Conservation (phyloP, 2,797 vertebrate genomes). For the Galago senegalensis region DNA sequence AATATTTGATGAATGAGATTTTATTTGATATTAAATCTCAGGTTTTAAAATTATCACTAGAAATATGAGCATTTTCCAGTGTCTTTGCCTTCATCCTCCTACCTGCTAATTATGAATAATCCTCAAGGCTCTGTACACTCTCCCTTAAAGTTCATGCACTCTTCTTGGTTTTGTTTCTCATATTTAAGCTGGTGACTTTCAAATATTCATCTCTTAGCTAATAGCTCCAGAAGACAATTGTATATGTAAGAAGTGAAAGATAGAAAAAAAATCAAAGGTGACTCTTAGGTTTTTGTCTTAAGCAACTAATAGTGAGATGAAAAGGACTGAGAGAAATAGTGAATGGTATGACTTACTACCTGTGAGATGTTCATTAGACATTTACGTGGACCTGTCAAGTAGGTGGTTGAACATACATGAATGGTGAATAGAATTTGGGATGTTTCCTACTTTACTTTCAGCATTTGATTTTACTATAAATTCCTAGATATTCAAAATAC, state of each 20-base stretch:
- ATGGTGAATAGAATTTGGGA: neutral
- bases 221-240: neutral
- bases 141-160: neutral
- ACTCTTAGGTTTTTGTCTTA: neutral
- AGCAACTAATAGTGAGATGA: neutral
- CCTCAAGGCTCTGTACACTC: neutral
- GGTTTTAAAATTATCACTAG: constrained; percentile 5
- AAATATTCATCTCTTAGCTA: neutral
- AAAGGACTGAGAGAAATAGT: neutral
- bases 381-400: neutral
- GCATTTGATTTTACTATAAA: constrained; percentile 35
- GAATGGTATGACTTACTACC: neutral
- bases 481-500: neutral
- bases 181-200: constrained; percentile 37
- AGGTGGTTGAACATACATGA: neutral
- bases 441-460: neutral
- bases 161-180: neutral
- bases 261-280: neutral
- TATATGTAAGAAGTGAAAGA: neutral
- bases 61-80: neutral
- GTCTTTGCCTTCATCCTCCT: neutral
- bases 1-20: neutral
- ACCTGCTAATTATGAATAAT: constrained; percentile 9
- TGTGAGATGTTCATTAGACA: neutral
- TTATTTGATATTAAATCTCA: constrained; percentile 27